A percentile compares a stretch with the other conserved stretches of the same genome.
Conservation (phyloP, 2,113 vertebrate species). For the Aythya baeri region DNA sequence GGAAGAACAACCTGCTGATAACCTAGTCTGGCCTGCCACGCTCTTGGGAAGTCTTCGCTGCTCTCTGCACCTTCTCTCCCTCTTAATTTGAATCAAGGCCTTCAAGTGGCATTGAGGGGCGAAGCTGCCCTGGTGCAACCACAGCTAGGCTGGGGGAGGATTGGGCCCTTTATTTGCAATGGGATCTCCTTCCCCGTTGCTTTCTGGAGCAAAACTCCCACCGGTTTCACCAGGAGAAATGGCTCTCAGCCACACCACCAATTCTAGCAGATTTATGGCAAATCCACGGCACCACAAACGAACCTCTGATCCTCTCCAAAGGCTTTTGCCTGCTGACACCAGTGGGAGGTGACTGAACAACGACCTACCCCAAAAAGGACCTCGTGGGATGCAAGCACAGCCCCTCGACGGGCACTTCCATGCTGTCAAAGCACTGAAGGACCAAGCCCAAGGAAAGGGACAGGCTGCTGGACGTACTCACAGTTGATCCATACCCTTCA, state of each 20-base stretch:
- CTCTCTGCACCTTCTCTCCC: not conserved
- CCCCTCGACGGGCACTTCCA: not conserved
- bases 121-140: conserved; percentile 2
- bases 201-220: not conserved
- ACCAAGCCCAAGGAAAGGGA: not conserved
- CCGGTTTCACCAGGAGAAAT: not conserved
- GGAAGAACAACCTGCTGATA: conserved; percentile 27
- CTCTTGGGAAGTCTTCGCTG: conserved; percentile 5
- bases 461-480: not conserved
- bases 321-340: not conserved
- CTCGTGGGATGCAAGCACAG: not conserved
- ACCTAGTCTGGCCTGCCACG: not conserved
- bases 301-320: not conserved
- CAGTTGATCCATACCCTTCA: not conserved
- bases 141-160: not conserved
- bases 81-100: not conserved
- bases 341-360: not conserved
- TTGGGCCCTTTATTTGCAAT: not conserved
- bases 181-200: not conserved
- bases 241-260: not conserved
- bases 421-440: not conserved
- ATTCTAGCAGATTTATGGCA: not conserved
- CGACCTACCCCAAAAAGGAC: not conserved
- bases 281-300: not conserved
- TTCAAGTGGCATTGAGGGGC: not conserved